Evolutionary conservation across 1,140 invertebrate species (phyloP).

Genomic region (Drosophila sproati): DNA sequence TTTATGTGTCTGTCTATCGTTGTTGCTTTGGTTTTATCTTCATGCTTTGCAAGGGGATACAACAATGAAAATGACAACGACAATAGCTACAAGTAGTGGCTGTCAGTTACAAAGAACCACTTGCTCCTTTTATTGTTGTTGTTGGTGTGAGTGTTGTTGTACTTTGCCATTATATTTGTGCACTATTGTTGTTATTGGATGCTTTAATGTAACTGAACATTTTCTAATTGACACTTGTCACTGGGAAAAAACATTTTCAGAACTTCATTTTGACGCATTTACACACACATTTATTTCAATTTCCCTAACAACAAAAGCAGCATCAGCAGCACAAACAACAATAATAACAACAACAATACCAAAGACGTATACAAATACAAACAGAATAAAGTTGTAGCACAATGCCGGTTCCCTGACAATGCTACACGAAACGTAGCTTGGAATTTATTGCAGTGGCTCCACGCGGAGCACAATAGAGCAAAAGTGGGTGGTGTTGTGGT

Average conservation of each 20-base stretch:
- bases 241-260: constrained; percentile 74
- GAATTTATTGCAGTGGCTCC: constrained; percentile 57
- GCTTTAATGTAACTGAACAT: constrained; percentile 81
- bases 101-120: constrained; percentile 38
- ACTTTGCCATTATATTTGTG: constrained; percentile 32
- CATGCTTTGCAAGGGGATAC: constrained; percentile 28
- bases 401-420: constrained; percentile 60
- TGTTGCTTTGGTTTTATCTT: constrained; percentile 29
- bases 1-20: background rate
- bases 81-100: constrained; percentile 35
- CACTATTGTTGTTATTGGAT: constrained; percentile 37
- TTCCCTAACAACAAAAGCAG: constrained; percentile 68
- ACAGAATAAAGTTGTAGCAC: constrained; percentile 52
- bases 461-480: background rate
- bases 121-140: constrained; percentile 27
- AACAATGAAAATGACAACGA: constrained; percentile 37
- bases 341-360: constrained; percentile 28
- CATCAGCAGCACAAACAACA: constrained; percentile 18
- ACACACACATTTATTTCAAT: constrained; percentile 84
- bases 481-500: background rate
- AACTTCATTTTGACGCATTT: constrained; percentile 84
- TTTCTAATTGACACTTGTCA: constrained; percentile 83
- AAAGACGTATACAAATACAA: constrained; percentile 51
- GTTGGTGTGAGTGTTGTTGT: constrained; percentile 17
- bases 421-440: constrained; percentile 51